A percentile compares a stretch with the other conserved stretches of the same genome.
Evolutionary conservation across 2,888 invertebrate species (phyloP).

Genomic region (Coenonympha arcania): DNA sequence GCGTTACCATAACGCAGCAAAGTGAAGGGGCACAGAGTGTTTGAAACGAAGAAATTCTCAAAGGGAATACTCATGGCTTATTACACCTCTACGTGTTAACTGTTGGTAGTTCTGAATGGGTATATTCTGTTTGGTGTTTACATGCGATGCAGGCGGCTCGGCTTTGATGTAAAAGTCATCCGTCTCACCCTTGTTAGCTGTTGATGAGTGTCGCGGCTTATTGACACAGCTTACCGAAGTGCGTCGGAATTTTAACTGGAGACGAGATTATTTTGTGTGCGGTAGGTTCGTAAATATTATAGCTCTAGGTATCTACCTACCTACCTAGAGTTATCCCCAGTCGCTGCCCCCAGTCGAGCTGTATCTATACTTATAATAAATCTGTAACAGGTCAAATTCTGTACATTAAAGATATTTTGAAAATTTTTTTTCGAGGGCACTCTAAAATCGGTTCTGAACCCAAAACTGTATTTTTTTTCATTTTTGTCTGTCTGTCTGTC

Average conservation of each 20-base stretch:
- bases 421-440: no score
- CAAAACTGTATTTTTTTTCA: no score
- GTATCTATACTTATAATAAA: no score
- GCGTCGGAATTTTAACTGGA: constrained; percentile 29
- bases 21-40: constrained; percentile 1
- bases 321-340: no score
- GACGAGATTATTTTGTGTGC: constrained; percentile 21
- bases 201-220: constrained; percentile 54
- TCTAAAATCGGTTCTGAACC: no score
- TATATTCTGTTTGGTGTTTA: constrained; percentile 32
- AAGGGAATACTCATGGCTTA: constrained; percentile 21
- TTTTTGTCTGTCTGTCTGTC: no score
- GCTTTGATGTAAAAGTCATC: constrained; percentile 69
- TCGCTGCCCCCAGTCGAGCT: no score
- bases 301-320: no score
- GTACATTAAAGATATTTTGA: no score
- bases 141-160: constrained; percentile 44
- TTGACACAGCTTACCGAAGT: constrained; percentile 48
- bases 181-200: constrained; percentile 45
- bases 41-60: constrained; percentile 11
- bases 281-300: background rate
- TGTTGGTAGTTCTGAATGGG: constrained; percentile 23
- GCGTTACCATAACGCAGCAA: constrained; percentile 31
- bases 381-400: no score
- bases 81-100: constrained; percentile 23